These are phyloP conservation scores for Takifugu bimaculatus DNA, from an alignment of 2,113 vertebrate genomes.

Conservation along the genomic window DNA sequence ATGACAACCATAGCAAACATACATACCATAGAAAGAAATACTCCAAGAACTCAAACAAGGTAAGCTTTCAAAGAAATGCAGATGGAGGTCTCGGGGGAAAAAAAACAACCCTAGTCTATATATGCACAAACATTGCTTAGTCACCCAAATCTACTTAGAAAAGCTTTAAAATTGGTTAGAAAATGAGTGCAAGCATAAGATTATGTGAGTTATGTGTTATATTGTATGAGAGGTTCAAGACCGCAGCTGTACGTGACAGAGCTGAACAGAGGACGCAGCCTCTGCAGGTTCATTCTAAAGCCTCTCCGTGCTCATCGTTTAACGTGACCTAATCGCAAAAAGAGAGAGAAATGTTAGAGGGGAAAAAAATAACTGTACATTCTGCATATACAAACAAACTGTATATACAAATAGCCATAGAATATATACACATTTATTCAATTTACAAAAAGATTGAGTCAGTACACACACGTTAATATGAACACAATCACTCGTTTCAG, in stretches of 20 bases:
- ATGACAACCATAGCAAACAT: conserved; percentile 72
- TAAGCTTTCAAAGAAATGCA: conserved; percentile 60
- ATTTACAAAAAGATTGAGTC: conserved; percentile 63
- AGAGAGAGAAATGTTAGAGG: conserved; percentile 73
- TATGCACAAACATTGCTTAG: conserved; percentile 79
- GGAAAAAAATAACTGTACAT: conserved; percentile 76
- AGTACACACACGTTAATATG: conserved; percentile 61
- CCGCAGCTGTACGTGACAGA: conserved; percentile 66
- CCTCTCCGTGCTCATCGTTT: conserved; percentile 61
- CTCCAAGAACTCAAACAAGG: conserved; percentile 64
- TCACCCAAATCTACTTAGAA: conserved; percentile 75
- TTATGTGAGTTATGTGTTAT: conserved; percentile 46
- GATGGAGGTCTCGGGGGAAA: conserved; percentile 62
- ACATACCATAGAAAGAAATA: conserved; percentile 62
- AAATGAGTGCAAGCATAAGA: conserved; percentile 76
- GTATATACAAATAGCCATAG: conserved; percentile 77
- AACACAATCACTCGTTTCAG: conserved; percentile 72
- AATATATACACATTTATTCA: conserved; percentile 76
- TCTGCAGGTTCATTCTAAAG: conserved; percentile 62
- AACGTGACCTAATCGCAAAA: conserved; percentile 61
- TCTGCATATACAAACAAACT: conserved; percentile 77
- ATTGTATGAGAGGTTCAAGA: conserved; percentile 55
- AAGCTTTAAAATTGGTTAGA: conserved; percentile 71
- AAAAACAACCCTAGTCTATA: conserved; percentile 51
- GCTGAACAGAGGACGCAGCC: conserved; percentile 63